Evolutionary conservation across 2,113 vertebrate genomes (phyloP), one percentile per base, ranked within the genome.

Genomic region (Nettapus auritus): DNA sequence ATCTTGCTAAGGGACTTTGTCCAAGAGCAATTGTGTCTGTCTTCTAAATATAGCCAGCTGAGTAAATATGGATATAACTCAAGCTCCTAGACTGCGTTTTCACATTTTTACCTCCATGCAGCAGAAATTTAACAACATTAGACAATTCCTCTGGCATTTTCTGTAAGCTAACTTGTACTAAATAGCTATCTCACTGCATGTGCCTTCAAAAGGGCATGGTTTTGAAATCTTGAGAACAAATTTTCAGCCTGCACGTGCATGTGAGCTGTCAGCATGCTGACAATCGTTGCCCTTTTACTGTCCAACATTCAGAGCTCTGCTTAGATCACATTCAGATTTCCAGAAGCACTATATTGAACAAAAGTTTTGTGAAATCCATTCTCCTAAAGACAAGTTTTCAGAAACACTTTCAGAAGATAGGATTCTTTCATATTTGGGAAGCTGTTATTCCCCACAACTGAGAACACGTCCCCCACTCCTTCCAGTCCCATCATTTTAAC

Each of bases 51-150:
- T 0, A 94, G 87, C 44, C 77, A 88, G 74, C 53, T 84, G 59
- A 77, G 86, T 79, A 95, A 84, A 84, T 73, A 68, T 2, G 18
- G 53, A 76, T 73, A 66, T 40, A 92, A 73, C 33, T 81, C 50
- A 93, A 94, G 80, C 40, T 76, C 50, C 59, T 90, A 94, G 33
- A 76, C 28, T 69, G 88, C 4, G 0, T 90, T 93, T 96, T 84
- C 77, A 95, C 83, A 63, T 88, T 94, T 91, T 93, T 57, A 79
- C 44, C 83, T 59, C 90, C 88, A 90, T 76, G 88, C 86, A 95
- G 83, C 86, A 95, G 70, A 76, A 82, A 46, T 90, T 84, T 55
- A 48, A 82, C 86, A 94, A 82, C 22, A 89, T 59, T 89, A 68
- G 62, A 82, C 92, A 92, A 79, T 68, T 94, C 82, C 71, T 86